These are phyloP conservation scores for Mesoligia furuncula DNA, from an alignment of 2,888 invertebrate genomes.

Conservation along the genomic window DNA sequence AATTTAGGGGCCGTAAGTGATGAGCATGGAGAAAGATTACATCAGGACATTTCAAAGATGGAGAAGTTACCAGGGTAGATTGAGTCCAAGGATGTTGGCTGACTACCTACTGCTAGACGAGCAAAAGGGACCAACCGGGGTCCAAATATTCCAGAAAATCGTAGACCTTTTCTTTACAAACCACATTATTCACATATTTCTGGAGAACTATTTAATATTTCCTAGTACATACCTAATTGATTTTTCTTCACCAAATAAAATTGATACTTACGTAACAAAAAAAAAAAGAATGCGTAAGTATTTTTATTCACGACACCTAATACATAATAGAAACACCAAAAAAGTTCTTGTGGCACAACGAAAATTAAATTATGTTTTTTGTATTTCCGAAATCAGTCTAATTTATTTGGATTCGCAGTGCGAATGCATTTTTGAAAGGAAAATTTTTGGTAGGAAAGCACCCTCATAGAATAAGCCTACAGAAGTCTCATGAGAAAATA, in stretches of 20 bases:
- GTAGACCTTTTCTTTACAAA: background rate
- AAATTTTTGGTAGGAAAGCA: background rate
- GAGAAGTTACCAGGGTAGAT: background rate
- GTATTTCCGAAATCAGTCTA: background rate
- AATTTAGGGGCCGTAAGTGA: background rate
- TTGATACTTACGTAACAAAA: too few species aligned
- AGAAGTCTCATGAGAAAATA: background rate
- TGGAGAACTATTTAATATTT: background rate
- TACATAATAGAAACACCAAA: too few species aligned
- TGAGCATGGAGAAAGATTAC: background rate
- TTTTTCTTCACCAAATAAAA: too few species aligned
- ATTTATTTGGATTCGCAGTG: background rate
- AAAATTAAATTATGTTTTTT: too few species aligned
- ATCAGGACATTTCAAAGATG: background rate
- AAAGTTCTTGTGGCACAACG: too few species aligned
- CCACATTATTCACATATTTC: background rate
- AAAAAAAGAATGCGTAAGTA: too few species aligned
- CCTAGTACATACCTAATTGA: too few species aligned
- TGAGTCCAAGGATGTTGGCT: background rate
- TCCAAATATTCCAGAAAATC: background rate
- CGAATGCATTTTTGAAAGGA: too few species aligned
- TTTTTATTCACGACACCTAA: too few species aligned
- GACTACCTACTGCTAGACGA: background rate
- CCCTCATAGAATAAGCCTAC: background rate
- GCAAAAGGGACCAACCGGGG: background rate